Evolutionary conservation across 1,140 invertebrate species (phyloP), one percentile per base, ranked within the genome.

Genomic region (Leptinotarsa lineolata): DNA sequence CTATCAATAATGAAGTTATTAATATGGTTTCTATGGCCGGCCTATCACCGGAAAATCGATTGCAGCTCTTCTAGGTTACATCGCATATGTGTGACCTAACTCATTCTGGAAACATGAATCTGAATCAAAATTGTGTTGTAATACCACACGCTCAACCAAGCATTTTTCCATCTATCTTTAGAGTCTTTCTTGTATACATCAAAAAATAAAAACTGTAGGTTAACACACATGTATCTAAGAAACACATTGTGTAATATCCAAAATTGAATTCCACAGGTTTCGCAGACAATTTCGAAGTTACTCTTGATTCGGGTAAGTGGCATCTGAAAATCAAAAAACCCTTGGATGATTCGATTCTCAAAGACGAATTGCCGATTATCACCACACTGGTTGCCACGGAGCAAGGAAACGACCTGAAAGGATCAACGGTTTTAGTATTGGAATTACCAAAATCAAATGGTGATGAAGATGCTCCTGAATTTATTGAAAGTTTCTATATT

Each of bases 201-300:
- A 54, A 54, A 15, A 54, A 5, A 15, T 13, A 54, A 54, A 54
- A n/a, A 54, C 15, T 54, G 48, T 54, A n/a, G n/a, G n/a, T n/a
- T n/a, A 54, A 54, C 48, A 54, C 48, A 54, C 48, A 16, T 15
- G n/a, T n/a, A 54, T 54, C 12, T 16, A 54, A 54, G 15, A 54
- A 4, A 4, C 16, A 16, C 48, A 54, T 30, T 20, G 12, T 15
- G 13, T 63, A 63, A 22, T 21, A 54, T 54, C 48, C n/a, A 5
- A 39, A 18, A 54, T 54, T 45, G 21, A 67, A 44, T 67, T 44
- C 24, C 30, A 18, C 16, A 72, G 71, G 12, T 70, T 74, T 48
- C 44, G 5, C 44, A 21, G 54, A 70, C n/a, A 48, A 70, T 60
- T 74, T 74, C 15, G 24, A 64, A n/a, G 45, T 74, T 5, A 20